Evolutionary conservation across 2,888 invertebrate species (phyloP).

Genomic region (Pheosia gnoma): DNA sequence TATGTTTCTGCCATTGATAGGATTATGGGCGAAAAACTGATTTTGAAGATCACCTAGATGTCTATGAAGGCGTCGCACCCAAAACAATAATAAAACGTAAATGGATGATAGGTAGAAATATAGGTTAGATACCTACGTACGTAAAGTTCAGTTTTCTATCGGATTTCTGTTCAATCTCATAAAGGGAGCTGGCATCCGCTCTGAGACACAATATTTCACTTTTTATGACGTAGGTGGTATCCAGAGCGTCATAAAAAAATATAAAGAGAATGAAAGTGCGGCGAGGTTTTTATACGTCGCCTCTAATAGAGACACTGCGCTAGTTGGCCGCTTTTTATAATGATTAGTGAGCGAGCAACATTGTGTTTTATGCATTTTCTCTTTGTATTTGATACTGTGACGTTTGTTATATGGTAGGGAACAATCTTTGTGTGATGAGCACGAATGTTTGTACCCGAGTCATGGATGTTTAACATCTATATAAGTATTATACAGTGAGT

Average conservation of each 20-base stretch:
- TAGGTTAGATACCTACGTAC: slow-evolving; percentile 13
- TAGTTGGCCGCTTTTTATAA: slow-evolving; percentile 49
- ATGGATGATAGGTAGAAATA: background rate
- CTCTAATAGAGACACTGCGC: slow-evolving; percentile 66
- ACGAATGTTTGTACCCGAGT: no score
- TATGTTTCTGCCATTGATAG: no score
- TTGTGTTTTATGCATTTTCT: slow-evolving; percentile 7
- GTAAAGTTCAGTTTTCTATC: slow-evolving; percentile 58
- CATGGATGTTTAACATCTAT: no score
- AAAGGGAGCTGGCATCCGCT: slow-evolving; percentile 70
- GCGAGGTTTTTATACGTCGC: slow-evolving; percentile 59
- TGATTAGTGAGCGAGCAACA: slow-evolving; percentile 17
- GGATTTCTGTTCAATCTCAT: slow-evolving; percentile 75
- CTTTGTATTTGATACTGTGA: background rate
- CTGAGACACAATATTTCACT: slow-evolving; percentile 78
- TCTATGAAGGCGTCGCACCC: slow-evolving; percentile 13
- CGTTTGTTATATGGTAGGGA: no score
- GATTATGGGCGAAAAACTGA: no score
- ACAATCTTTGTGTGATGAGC: no score
- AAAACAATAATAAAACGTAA: slow-evolving; percentile 37
- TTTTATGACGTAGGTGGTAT: slow-evolving; percentile 79
- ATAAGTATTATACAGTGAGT: no score
- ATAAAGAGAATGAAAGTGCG: slow-evolving; percentile 71
- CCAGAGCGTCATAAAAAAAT: slow-evolving; percentile 72
- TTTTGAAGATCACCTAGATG: no score